phyloP scores from a whole-genome alignment of 1,140 invertebrate species.

The Hirudo medicinalis region DNA sequence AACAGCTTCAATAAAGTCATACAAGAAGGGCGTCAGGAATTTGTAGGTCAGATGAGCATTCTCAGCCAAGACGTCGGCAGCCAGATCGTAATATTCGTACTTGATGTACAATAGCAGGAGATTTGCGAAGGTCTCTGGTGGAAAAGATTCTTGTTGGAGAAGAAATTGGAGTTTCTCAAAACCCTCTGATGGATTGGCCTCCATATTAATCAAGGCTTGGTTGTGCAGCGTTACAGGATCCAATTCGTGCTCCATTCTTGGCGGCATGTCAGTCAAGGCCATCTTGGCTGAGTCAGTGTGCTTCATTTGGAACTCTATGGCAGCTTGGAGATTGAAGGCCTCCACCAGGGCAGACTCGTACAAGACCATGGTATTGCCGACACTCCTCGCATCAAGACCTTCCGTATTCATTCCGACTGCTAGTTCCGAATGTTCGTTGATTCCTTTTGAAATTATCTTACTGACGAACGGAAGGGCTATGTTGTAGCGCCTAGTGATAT shows the following conservation, averaged over 20 bases:
- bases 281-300: conserved; percentile 68
- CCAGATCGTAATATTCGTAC: conserved; percentile 92
- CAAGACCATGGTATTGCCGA: conserved; percentile 87
- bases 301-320: conserved; percentile 91
- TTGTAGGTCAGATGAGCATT: conserved; percentile 93
- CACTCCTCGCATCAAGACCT: conserved; percentile 85
- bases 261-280: conserved; percentile 93
- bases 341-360: conserved; percentile 93
- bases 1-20: conserved; percentile 66
- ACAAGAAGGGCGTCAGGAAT: conserved; percentile 69
- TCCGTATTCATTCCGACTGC: conserved; percentile 96
- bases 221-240: conserved; percentile 97
- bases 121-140: conserved; percentile 94
- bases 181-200: conserved; percentile 72
- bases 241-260: conserved; percentile 81
- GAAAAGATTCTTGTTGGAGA: conserved; percentile 80
- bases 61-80: conserved; percentile 93
- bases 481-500: conserved; percentile 80
- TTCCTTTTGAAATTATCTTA: conserved; percentile 89
- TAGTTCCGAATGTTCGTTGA: conserved; percentile 90
- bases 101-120: conserved; percentile 83
- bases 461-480: conserved; percentile 64
- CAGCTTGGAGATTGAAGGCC: conserved; percentile 95
- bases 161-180: conserved; percentile 96
- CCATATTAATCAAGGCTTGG: conserved; percentile 88